These are phyloP conservation scores for Gallirallus australis DNA, from an alignment of 2,797 vertebrate genomes.

Conservation along the genomic window DNA sequence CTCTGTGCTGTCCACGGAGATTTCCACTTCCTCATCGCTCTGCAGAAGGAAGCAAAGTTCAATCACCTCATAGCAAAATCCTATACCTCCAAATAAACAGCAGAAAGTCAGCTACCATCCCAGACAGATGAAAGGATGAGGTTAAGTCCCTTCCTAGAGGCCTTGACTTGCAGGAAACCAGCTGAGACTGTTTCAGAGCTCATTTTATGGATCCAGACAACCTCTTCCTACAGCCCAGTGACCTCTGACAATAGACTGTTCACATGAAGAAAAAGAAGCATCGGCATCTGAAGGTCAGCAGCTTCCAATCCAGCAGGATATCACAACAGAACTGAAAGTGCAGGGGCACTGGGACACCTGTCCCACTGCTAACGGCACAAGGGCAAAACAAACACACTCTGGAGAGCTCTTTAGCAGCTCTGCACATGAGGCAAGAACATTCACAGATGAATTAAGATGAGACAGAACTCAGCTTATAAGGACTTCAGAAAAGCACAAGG, in stretches of 20 bases:
- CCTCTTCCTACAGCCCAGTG: background rate
- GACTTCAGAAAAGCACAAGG: background rate
- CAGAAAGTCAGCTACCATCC: conserved; percentile 11
- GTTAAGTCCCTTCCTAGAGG: background rate
- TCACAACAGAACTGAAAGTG: background rate
- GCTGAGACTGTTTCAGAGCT: background rate
- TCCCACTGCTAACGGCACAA: background rate
- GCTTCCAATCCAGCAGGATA: background rate
- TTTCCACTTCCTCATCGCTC: conserved; percentile 97
- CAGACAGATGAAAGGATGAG: background rate
- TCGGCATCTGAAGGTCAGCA: background rate
- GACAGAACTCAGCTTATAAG: background rate
- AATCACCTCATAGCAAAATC: background rate
- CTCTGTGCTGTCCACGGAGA: conserved; percentile 96
- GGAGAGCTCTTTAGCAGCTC: background rate
- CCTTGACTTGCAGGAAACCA: background rate
- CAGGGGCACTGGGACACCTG: background rate
- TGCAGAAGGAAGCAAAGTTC: conserved; percentile 67
- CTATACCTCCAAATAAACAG: background rate
- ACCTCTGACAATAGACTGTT: background rate
- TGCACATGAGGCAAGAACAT: background rate
- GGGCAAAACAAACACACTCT: background rate
- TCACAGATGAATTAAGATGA: background rate
- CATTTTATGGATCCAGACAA: background rate
- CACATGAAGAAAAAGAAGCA: background rate